Percentiles rank a stretch among this genome's conserved stretches.
These are phyloP conservation scores for Trichoplusia ni DNA, from an alignment of 1,140 invertebrate genomes.

Conservation along the genomic window DNA sequence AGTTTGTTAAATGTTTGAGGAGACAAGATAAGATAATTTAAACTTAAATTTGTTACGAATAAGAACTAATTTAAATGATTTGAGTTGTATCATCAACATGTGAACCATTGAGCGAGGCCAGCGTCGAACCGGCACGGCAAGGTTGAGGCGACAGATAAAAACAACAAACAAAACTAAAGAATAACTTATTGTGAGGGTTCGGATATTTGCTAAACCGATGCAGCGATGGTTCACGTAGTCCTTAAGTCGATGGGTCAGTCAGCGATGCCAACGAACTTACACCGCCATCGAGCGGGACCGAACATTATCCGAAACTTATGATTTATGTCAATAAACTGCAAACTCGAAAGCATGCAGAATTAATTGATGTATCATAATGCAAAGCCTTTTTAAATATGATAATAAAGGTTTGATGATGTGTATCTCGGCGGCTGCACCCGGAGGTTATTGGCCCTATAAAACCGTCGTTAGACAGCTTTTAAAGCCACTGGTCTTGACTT, in stretches of 20 bases:
- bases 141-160: conserved; percentile 60
- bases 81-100: conserved; percentile 40
- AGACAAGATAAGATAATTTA: conserved; percentile 1
- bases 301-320: not conserved
- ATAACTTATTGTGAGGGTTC: conserved; percentile 6
- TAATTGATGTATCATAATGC: not conserved
- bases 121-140: conserved; percentile 46
- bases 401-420: too few species aligned
- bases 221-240: conserved; percentile 3
- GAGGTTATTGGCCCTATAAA: conserved; percentile 24
- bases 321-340: not conserved
- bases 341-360: not conserved
- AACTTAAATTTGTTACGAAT: conserved; percentile 1
- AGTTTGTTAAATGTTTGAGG: conserved; percentile 1
- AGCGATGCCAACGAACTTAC: conserved; percentile 11
- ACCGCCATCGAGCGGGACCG: not conserved
- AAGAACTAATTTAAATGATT: conserved; percentile 15
- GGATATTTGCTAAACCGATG: conserved; percentile 19
- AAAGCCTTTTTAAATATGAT: too few species aligned
- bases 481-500: conserved; percentile 17
- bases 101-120: conserved; percentile 55
- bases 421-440: not conserved
- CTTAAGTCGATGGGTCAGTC: not conserved
- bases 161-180: conserved; percentile 35
- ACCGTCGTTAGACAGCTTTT: conserved; percentile 10